A percentile compares a stretch with the other conserved stretches of the same genome.
phyloP scores from a whole-genome alignment of 2,113 vertebrate genomes.

The Sminthopsis crassicaudata region DNA sequence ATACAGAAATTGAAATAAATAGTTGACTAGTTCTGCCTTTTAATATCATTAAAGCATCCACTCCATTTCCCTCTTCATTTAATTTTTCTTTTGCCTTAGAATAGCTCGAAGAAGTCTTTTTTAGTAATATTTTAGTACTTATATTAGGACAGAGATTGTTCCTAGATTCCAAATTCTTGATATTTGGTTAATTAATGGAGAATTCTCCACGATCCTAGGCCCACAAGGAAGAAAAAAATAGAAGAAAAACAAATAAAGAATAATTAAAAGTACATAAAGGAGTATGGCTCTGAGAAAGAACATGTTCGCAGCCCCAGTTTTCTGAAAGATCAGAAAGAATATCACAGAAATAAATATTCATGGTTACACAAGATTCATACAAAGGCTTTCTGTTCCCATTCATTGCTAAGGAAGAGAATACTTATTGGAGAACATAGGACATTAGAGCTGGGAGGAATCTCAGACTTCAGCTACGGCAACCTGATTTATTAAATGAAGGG shows the following conservation, averaged over 20 bases:
- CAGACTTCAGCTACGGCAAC: neutral
- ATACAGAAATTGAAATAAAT: neutral
- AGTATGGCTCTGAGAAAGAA: neutral
- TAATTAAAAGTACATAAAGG: neutral
- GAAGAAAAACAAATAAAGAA: neutral
- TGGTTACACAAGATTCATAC: neutral
- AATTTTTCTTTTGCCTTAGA: neutral
- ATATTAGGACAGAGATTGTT: neutral
- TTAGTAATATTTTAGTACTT: neutral
- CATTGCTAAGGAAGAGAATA: neutral
- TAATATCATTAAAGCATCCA: neutral
- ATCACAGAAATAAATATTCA: neutral
- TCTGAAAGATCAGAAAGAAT: neutral
- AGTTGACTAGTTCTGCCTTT: neutral
- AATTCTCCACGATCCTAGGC: neutral
- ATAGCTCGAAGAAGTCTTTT: neutral
- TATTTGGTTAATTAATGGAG: neutral
- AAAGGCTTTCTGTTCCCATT: neutral
- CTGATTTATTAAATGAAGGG: neutral
- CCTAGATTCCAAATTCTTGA: neutral
- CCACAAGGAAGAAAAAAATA: neutral
- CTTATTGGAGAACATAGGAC: neutral
- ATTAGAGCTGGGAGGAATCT: neutral
- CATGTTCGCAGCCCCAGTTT: neutral
- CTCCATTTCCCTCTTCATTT: neutral